These are phyloP conservation scores for Camponotus pennsylvanicus DNA, from an alignment of 1,140 invertebrate species.

Conservation along the genomic window DNA sequence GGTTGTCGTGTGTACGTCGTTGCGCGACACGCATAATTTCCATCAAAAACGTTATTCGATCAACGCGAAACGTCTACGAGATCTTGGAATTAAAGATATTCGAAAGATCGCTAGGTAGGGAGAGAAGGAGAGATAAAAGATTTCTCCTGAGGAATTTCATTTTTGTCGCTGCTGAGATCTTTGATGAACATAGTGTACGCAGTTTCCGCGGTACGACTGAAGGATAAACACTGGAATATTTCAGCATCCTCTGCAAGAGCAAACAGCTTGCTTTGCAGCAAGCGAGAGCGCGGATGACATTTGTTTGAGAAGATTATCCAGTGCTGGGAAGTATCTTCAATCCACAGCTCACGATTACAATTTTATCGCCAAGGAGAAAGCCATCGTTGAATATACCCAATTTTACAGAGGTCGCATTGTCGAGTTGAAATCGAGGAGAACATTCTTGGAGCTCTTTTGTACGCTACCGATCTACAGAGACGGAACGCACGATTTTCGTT, in stretches of 20 bases:
- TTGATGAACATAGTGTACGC: not conserved
- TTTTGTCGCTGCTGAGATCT: not conserved
- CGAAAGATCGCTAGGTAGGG: not conserved
- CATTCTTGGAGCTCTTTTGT: not conserved
- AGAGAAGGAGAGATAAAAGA: slow-evolving; percentile 3
- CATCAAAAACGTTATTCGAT: slow-evolving; percentile 7
- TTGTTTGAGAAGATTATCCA: not conserved
- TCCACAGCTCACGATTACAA: slow-evolving; percentile 7
- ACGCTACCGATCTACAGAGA: not conserved
- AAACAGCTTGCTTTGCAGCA: no score
- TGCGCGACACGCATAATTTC: slow-evolving; percentile 22
- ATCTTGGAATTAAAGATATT: not conserved
- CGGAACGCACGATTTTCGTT: not conserved
- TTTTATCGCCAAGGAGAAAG: slow-evolving; percentile 42
- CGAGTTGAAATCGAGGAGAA: slow-evolving; percentile 3
- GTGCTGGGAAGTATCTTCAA: not conserved
- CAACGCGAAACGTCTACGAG: not conserved
- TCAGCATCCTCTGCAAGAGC: not conserved
- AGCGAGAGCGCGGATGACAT: not conserved
- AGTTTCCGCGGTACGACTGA: not conserved
- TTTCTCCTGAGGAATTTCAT: not conserved
- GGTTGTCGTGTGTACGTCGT: not conserved
- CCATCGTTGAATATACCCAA: not conserved
- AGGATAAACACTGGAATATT: not conserved
- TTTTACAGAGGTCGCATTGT: not conserved